Evolutionary conservation across 2,888 invertebrate species (phyloP), one percentile per base, ranked within the genome.

Genomic region (Sinhomidia bicolor): DNA sequence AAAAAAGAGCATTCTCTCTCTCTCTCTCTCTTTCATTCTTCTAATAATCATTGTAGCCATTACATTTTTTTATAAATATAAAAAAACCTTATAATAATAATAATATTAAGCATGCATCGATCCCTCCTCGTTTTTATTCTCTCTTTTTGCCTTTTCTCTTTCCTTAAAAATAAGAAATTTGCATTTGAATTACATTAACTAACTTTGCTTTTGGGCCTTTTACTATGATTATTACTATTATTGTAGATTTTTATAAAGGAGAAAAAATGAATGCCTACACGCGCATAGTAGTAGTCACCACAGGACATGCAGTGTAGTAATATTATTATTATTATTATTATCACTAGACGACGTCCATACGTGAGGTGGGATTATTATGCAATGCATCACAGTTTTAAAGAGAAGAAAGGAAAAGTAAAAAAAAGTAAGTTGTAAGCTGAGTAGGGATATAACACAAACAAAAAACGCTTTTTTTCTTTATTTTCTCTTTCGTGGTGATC

Each of bases 171-270:
- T 74, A 23, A 74, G 74, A 74, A n/a, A n/a, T n/a, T 74, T 74
- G 47, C 51, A 68, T 51, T 47, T 83, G 47, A 54, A 71, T 83
- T 74, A 41, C 60, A 71, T 74, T 83, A 83, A 83, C 83, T 83
- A 83, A 83, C 74, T 83, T n/a, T 82, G 17, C 51, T 36, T 78
- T 76, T 41, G 17, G 41, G 10, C 44, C 32, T 36, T 71, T 44
- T 26, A 44, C 10, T 74, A 71, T 36, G n/a, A n/a, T n/a, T n/a
- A n/a, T n/a, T n/a, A n/a, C n/a, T n/a, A n/a, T n/a, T n/a, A n/a
- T n/a, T n/a, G n/a, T n/a, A n/a, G n/a, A n/a, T n/a, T n/a, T n/a
- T n/a, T n/a, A 12, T 47, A 26, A 20, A 57, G n/a, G n/a, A n/a
- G n/a, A n/a, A n/a, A n/a, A n/a, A n/a, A n/a, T n/a, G n/a, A n/a